A percentile compares a stretch with the other conserved stretches of the same genome.
phyloP scores from a whole-genome alignment of 2,888 invertebrate species.

The Eupithecia subfuscata region DNA sequence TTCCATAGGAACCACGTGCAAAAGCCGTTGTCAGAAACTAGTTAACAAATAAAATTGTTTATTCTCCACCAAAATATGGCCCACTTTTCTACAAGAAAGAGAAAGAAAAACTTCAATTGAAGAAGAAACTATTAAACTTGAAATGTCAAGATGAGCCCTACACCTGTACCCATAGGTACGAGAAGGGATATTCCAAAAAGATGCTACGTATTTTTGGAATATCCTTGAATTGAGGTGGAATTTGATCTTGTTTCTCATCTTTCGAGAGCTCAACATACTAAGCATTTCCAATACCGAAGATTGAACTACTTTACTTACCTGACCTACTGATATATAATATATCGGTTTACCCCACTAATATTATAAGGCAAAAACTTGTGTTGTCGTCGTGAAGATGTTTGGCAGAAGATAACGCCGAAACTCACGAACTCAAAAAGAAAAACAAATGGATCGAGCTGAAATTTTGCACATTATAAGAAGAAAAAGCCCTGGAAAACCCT shows the following conservation, averaged over 20 bases:
- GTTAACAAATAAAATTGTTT: not conserved
- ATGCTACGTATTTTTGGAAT: not conserved
- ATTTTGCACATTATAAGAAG: not conserved
- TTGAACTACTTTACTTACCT: not conserved
- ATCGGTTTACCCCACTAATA: not conserved
- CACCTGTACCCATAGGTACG: not conserved
- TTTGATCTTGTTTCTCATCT: not conserved
- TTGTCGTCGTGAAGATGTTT: not conserved
- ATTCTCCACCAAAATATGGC: not conserved
- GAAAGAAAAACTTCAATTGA: not conserved
- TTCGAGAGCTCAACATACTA: not conserved
- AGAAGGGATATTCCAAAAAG: too few species aligned
- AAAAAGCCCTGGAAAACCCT: not conserved
- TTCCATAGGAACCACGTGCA: too few species aligned
- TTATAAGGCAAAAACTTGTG: too few species aligned
- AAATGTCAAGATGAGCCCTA: not conserved
- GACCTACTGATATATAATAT: not conserved
- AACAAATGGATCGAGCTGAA: too few species aligned
- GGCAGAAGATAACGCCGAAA: not conserved
- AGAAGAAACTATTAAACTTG: not conserved
- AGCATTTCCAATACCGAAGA: not conserved
- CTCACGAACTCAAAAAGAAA: too few species aligned
- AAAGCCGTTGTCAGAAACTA: too few species aligned
- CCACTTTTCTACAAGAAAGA: not conserved
- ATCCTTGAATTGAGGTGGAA: not conserved